phyloP scores from a whole-genome alignment of 1,140 invertebrate genomes.

The Samia ricini region DNA sequence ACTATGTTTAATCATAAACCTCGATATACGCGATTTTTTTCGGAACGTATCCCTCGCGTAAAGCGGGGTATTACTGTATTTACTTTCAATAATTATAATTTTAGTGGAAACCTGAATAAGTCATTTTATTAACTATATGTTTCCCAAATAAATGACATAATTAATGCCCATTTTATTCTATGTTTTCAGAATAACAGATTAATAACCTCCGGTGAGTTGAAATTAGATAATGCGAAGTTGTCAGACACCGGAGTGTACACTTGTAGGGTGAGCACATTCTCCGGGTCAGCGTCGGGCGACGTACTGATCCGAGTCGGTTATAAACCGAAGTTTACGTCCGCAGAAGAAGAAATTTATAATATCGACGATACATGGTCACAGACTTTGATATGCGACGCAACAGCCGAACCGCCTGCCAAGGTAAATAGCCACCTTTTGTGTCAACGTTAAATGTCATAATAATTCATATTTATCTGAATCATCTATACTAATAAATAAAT shows the following conservation, averaged over 20 bases:
- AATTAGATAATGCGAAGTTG: constrained; percentile 8
- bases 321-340: constrained; percentile 24
- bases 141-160: too few relatives aligned
- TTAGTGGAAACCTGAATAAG: too few relatives aligned
- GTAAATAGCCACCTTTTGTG: too few relatives aligned
- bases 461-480: constrained; percentile 3
- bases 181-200: neutral
- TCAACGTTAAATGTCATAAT: too few relatives aligned
- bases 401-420: constrained; percentile 25
- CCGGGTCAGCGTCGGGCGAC: constrained; percentile 14
- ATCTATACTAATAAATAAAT: too few relatives aligned
- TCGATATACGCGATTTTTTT: too few relatives aligned
- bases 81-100: too few relatives aligned
- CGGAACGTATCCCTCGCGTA: too few relatives aligned
- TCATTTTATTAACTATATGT: too few relatives aligned
- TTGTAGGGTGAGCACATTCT: constrained; percentile 35
- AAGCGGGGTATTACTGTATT: too few relatives aligned
- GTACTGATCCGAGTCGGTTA: constrained; percentile 26
- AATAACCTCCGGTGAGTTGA: neutral
- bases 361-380: constrained; percentile 13
- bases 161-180: neutral
- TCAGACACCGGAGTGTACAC: constrained; percentile 31
- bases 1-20: too few relatives aligned
- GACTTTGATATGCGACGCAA: constrained; percentile 27
- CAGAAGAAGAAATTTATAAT: constrained; percentile 20